Percentiles rank a stretch among this genome's conserved stretches.
phyloP scores from a whole-genome alignment of 2,888 invertebrate species.

The Nomada hirtipes region DNA sequence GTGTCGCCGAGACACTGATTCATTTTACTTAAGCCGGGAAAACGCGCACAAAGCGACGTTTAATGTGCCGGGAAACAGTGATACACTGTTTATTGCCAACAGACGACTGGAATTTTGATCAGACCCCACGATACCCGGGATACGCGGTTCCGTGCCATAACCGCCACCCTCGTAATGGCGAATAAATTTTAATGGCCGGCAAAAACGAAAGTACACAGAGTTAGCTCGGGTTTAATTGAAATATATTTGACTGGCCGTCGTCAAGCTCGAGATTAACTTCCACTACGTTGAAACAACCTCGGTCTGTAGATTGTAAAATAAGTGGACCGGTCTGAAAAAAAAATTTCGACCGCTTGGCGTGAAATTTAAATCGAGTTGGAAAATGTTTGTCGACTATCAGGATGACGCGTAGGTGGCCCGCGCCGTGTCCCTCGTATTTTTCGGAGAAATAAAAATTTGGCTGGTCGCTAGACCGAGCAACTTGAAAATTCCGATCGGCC shows the following conservation, averaged over 20 bases:
- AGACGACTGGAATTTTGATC: conserved; percentile 77
- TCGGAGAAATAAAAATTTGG: conserved; percentile 55
- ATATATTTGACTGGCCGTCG: not conserved
- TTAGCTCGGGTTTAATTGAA: not conserved
- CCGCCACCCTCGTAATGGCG: conserved; percentile 41
- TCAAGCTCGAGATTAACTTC: not conserved
- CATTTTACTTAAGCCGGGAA: conserved; percentile 53
- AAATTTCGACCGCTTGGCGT: not conserved
- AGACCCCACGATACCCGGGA: conserved; percentile 56
- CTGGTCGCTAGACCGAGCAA: conserved; percentile 64
- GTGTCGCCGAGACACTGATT: conserved; percentile 41
- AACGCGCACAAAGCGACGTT: conserved; percentile 56
- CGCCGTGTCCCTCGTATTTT: conserved; percentile 31
- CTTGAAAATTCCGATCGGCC: conserved; percentile 75
- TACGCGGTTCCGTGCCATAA: conserved; percentile 48
- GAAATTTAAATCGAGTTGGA: conserved; percentile 21
- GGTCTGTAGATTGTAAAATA: not conserved
- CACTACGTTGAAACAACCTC: not conserved
- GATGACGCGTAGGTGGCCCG: not conserved
- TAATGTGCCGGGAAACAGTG: conserved; percentile 78
- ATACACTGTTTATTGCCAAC: conserved; percentile 80
- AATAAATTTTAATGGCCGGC: conserved; percentile 52
- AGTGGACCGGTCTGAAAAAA: not conserved
- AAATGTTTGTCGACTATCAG: conserved; percentile 31
- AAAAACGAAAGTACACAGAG: conserved; percentile 16